Base-by-base conservation (phyloP, 2,113 vertebrate genomes). In the Crotophaga sulcirostris region DNA sequence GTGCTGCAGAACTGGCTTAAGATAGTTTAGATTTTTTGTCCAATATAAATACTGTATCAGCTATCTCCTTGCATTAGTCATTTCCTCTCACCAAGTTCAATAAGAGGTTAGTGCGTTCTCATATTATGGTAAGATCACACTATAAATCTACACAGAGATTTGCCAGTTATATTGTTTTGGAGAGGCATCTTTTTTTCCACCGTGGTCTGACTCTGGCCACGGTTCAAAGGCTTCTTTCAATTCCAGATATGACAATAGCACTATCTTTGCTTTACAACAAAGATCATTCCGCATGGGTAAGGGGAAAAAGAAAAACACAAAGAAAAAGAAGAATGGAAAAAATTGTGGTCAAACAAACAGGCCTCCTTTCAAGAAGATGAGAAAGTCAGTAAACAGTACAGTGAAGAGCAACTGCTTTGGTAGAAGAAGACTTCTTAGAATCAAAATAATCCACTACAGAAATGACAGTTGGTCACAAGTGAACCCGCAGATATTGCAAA, bases 1-100 rank as follows among this genome's bases (percentile, higher is more conserved):
- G 91, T 94, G 59, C 94, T 78, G 36, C 84, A 93, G 91, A 94
- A 78, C 89, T 93, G 96, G 95, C 95, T 81, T 74, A 51, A 73
- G 95, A 91, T 89, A 93, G 97, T 96, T 93, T 72, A 89, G 92
- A 28, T 79, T 80, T 80, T 94, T 56, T 15, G 83, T 98, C 98
- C 98, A 99, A 98, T 74, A 97, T 97, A 98, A 99, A 99, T 95
- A 98, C 97, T 67, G 87, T 92, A 97, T 98, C 97, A 97, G 90
- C 98, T 88, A 88, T 97, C 98, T 97, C 97, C 95, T 87, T 93
- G 78, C 93, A 91, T 98, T 98, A 99, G 97, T 98, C 99, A 98
- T 78, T 98, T 98, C 98, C 98, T 98, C 95, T 90, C 78, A 64
- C 83, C 4, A 56, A 98, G 99, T 98, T 99, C 98, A 98, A 62